phyloP scores from a whole-genome alignment of 2,888 invertebrate genomes.

The Rhimphoctona megacephalus region DNA sequence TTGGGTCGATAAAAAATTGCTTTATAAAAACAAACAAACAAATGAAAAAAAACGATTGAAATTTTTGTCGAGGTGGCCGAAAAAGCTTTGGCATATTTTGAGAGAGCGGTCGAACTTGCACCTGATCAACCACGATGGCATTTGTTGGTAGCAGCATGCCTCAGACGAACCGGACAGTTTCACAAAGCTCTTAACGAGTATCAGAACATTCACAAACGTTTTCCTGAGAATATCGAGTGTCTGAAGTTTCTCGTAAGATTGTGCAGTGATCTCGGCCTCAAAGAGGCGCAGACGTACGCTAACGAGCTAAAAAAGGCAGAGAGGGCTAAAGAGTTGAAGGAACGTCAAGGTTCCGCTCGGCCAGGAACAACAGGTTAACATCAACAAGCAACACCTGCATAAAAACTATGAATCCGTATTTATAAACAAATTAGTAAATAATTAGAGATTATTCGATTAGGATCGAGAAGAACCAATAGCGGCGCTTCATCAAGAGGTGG shows the following conservation, averaged over 20 bases:
- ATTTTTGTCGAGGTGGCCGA: conserved; percentile 88
- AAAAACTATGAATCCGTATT: not conserved
- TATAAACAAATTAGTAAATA: not conserved
- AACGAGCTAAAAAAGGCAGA: conserved; percentile 92
- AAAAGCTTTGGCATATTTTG: conserved; percentile 93
- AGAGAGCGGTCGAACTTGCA: conserved; percentile 88
- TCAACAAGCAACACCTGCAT: conserved; percentile 19
- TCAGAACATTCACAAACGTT: conserved; percentile 93
- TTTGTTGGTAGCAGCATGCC: conserved; percentile 94
- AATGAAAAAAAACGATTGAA: not conserved
- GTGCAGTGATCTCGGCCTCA: conserved; percentile 95
- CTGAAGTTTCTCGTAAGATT: conserved; percentile 95
- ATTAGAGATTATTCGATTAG: conserved; percentile 74
- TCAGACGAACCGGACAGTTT: conserved; percentile 93
- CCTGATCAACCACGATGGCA: conserved; percentile 91
- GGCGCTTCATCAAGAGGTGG: conserved; percentile 87
- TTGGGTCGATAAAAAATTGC: too few relatives aligned
- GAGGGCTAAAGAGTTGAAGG: conserved; percentile 86
- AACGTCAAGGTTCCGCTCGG: conserved; percentile 87
- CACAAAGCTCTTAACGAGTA: conserved; percentile 93
- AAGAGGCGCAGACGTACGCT: conserved; percentile 94
- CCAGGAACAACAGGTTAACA: conserved; percentile 83
- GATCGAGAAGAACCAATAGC: conserved; percentile 86
- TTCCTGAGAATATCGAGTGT: conserved; percentile 98
- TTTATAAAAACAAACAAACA: too few relatives aligned